Base-by-base conservation (phyloP, 2,888 invertebrate species). In the Nephrotoma guestfalica region DNA sequence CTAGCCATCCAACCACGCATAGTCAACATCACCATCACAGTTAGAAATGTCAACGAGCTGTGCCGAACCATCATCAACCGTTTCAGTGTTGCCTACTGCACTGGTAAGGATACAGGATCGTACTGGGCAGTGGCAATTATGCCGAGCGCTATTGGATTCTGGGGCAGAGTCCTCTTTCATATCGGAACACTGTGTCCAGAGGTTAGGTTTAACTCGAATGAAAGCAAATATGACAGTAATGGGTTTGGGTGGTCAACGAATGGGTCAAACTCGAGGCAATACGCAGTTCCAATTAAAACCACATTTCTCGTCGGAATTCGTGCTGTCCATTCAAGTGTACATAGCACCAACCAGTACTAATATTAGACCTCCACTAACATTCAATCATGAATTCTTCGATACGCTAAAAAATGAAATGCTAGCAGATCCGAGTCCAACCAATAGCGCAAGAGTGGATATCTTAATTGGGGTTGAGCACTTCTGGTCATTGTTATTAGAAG, bases 351-450 rank as follows among this genome's bases (percentile, higher is more conserved):
- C 40, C 9, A 83, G 30, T 6, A 9, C 9, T 11, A 18, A 83
- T 83, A 18, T 40, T 40, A 83, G 6, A 71, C 4, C 71, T 11
- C 71, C n/a, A 71, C 30, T 30, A 30, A 3, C 13, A 18, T 6
- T 18, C 6, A 45, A 40, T 18, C 15, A 86, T 40, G 18, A 45
- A 47, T n/a, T 13, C 2, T n/a, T 40, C 9, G 9, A 47, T 4
- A 47, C 7, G 13, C 13, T 86, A 9, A 11, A 47, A 9, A n/a
- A n/a, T 15, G 15, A 30, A 30, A 30, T 30, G 30, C 30, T 30
- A 30, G 30, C 86, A 42, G 86, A 87, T 87, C 47, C 86, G 11
- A 47, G 41, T n/a, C 86, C 86, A 11, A 42, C 85, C 18, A 57
- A 9, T 6, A 30, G 71, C 41, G 9, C 40, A 13, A 42, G 18